Base-by-base conservation (phyloP, 2,797 vertebrate genomes). In the Gymnoscopelus microlampas region DNA sequence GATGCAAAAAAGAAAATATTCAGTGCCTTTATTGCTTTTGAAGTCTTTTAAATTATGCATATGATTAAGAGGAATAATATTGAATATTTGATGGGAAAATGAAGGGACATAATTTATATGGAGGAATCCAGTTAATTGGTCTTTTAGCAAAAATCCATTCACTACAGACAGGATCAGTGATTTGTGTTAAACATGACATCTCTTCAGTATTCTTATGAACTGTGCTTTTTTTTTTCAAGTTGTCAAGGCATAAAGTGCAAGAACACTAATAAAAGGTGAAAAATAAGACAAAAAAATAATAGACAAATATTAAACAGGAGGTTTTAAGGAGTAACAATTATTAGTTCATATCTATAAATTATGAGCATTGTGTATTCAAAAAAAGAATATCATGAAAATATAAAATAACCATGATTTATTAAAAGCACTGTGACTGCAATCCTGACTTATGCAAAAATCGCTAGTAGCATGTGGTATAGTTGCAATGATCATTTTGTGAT, bases 31-130 rank as follows among this genome's bases (percentile, higher is more conserved):
- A 57, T 51, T 9, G 53, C 39, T 44, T 15, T 14, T 23, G 3
- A 19, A 68, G 53, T 62, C 70, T 77, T 62, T 1, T 10, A 77
- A 65, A 60, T 23, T 1, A 55, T 7, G 11, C 4, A 35, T 29
- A 58, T 13, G 26, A n/a, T 14, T 6, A 57, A 32, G 23, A 57
- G 23, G n/a, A 59, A 63, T 44, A 29, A 19, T 5, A 10, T 63
- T 32, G 2, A 19, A 19, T 19, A 29, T 39, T 19, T 23, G 44
- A 8, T 23, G 48, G 3, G 70, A 59, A 60, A 7, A 4, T 5
- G 53, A 29, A 29, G 55, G 26, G 23, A 57, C 32, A 35, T 35
- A 4, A 35, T 35, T 35, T 35, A 35, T 35, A 35, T 6, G 32
- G 32, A 35, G 32, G 5, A 4, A 5, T 35, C 32, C 5, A 35